Percentiles rank a stretch among this genome's conserved stretches.
Conservation (phyloP, 1,140 invertebrate species). For the Pogonomyrmex barbatus region DNA sequence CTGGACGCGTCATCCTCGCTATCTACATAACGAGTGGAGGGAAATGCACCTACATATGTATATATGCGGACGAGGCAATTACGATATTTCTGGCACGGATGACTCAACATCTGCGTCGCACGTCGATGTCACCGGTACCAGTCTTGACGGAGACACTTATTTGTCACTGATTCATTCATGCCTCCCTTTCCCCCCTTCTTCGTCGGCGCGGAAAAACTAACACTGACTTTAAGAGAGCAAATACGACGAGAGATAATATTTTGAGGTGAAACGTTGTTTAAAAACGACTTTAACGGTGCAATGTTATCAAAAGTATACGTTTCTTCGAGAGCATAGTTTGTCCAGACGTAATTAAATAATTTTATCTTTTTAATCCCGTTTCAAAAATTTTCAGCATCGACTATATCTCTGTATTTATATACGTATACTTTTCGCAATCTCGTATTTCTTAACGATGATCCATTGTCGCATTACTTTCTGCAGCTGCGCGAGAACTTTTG, state of each 20-base stretch:
- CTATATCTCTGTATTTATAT: not conserved
- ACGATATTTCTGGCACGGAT: conserved; percentile 64
- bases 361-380: not conserved
- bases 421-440: not conserved
- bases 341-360: not conserved
- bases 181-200: no score
- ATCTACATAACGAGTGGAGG: not conserved
- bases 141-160: conserved; percentile 34
- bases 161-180: conserved; percentile 58
- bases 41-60: not conserved
- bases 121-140: conserved; percentile 57
- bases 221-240: conserved; percentile 24
- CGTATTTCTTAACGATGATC: conserved; percentile 11
- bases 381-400: not conserved
- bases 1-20: conserved; percentile 52
- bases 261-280: conserved; percentile 6
- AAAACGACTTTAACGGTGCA: not conserved
- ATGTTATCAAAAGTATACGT: conserved; percentile 1
- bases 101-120: conserved; percentile 70
- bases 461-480: conserved; percentile 13
- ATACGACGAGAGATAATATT: conserved; percentile 38
- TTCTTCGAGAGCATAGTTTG: not conserved
- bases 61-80: conserved; percentile 33
- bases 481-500: conserved; percentile 24
- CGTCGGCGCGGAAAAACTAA: not conserved